Conservation (phyloP, 2,113 vertebrate genomes). For the Chaetodon auriga region DNA sequence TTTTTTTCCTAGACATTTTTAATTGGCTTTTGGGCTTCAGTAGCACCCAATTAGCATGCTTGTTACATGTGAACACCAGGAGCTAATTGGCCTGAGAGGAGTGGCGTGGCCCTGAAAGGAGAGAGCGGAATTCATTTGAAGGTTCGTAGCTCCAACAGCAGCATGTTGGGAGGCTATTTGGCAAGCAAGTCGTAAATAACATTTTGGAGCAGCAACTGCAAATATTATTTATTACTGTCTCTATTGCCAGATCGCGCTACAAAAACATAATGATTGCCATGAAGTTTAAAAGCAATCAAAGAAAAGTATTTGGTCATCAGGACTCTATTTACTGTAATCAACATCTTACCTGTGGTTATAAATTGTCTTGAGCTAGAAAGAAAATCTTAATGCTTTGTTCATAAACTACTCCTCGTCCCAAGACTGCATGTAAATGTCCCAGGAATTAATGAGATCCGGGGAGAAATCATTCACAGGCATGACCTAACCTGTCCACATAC, state of each 20-base stretch:
- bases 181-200: conserved; percentile 59
- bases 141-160: conserved; percentile 50
- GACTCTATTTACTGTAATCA: conserved; percentile 17
- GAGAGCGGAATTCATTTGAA: conserved; percentile 65
- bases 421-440: conserved; percentile 9
- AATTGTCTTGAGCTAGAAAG: conserved; percentile 7
- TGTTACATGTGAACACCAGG: conserved; percentile 76
- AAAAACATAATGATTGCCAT: conserved; percentile 16
- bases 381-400: conserved; percentile 5
- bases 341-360: conserved; percentile 30
- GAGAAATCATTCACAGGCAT: conserved; percentile 43
- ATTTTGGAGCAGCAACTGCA: conserved; percentile 32
- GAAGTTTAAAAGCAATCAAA: conserved; percentile 44
- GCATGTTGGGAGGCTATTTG: conserved; percentile 58
- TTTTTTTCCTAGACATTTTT: conserved; percentile 56
- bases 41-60: conserved; percentile 79
- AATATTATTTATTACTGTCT: conserved; percentile 50
- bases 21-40: conserved; percentile 81
- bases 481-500: conserved; percentile 43
- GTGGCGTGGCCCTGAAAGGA: conserved; percentile 53
- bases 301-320: conserved; percentile 26
- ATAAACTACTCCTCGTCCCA: conserved; percentile 2
- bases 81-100: conserved; percentile 78
- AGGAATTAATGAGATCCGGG: conserved; percentile 35
- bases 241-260: conserved; percentile 33